Conservation (phyloP, 1,140 invertebrate genomes). For the Procambarus clarkii region DNA sequence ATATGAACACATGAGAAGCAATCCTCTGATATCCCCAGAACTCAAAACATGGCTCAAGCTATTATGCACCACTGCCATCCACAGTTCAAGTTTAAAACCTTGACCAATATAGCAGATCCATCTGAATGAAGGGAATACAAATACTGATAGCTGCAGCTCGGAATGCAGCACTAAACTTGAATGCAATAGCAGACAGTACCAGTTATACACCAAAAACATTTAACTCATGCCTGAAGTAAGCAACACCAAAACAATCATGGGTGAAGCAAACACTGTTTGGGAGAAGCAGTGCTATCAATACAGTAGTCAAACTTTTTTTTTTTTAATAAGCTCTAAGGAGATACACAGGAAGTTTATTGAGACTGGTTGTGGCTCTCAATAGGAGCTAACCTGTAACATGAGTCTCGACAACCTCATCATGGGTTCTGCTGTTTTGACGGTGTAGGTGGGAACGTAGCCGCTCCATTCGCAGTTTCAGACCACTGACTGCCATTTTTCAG, state of each 20-base stretch:
- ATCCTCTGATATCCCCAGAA: no score
- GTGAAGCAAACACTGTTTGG: not conserved
- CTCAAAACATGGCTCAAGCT: no score
- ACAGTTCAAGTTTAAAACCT: no score
- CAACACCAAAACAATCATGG: not conserved
- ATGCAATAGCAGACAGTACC: no score
- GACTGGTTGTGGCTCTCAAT: not conserved
- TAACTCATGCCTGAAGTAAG: not conserved
- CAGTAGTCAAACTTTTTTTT: not conserved
- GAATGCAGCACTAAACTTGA: not conserved
- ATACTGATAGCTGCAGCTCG: not conserved
- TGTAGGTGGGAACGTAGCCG: constrained; percentile 42
- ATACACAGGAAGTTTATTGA: not conserved
- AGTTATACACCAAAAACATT: not conserved
- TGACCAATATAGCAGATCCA: not conserved
- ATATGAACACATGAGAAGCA: no score
- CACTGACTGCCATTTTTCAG: constrained; percentile 31
- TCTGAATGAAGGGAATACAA: not conserved
- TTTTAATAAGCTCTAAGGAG: not conserved
- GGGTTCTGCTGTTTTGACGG: not conserved
- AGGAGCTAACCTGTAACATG: constrained; percentile 48
- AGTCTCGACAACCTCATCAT: constrained; percentile 44
- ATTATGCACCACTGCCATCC: no score
- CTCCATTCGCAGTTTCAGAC: constrained; percentile 28
- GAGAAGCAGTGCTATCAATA: not conserved